Evolutionary conservation across 2,113 vertebrate species (phyloP), one percentile per base, ranked within the genome.

Genomic region (Cyrtonyx montezumae): DNA sequence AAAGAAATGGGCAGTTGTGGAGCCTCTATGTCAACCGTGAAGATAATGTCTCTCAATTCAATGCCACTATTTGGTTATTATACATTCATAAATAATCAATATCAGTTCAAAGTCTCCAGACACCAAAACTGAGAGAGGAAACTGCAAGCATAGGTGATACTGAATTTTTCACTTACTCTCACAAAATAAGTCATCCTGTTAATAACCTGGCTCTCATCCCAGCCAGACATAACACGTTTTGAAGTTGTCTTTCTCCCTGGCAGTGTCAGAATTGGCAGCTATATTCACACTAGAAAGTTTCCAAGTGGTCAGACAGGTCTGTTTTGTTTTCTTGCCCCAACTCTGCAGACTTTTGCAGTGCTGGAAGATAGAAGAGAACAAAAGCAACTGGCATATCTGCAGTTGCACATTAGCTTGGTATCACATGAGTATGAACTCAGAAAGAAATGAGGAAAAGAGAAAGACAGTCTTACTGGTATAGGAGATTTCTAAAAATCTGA

Each of bases 131-230:
- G n/a, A 84, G n/a, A 65, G 8, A 58, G 25, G 42, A 53, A 59
- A 82, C 12, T 5, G 17, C 68, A 89, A 70, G 65, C 63, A 68
- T 84, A 83, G 80, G 55, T 93, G 42, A n/a, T 65, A 81, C 25
- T 77, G 67, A 74, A 76, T 93, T 87, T 94, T 93, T 91, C 66
- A 69, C 23, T 69, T 92, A 58, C 9, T 92, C 56, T 94, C 40
- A 58, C 28, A 86, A 95, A 90, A 91, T 45, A 93, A 93, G 77
- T 71, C 88, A 94, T 83, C 71, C 75, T 87, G 42, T 80, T 90
- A 92, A 94, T 93, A 97, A 93, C 32, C 91, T 93, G 90, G 87
- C 77, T 91, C 71, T 83, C 58, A 67, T 90, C 75, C 87, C 86
- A 93, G 70, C 16, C 65, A 93, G 88, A 56, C 45, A 83, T 86